phyloP scores from a whole-genome alignment of 2,797 vertebrate genomes.

The Garrulus glandarius region DNA sequence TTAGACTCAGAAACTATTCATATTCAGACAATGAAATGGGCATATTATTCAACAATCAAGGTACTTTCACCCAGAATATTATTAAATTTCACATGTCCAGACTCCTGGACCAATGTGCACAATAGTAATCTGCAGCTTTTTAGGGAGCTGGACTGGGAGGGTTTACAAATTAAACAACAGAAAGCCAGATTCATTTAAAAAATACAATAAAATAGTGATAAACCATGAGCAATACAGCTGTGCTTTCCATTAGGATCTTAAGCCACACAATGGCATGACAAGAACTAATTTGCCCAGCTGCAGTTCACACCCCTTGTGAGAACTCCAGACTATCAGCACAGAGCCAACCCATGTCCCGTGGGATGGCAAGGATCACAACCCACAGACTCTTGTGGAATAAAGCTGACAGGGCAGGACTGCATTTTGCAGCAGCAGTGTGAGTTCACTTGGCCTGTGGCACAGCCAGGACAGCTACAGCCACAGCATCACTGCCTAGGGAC shows the following conservation, averaged over 20 bases:
- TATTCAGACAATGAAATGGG: background rate
- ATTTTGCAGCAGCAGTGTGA: background rate
- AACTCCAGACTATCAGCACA: background rate
- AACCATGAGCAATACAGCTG: background rate
- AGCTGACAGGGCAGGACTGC: background rate
- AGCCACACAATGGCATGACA: background rate
- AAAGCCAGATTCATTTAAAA: background rate
- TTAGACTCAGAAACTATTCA: background rate
- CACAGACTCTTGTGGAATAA: background rate
- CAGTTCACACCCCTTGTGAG: background rate
- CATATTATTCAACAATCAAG: background rate
- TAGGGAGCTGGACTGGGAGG: background rate
- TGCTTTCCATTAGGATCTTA: background rate
- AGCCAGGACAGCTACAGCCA: background rate
- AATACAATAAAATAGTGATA: background rate
- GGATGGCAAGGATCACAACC: background rate
- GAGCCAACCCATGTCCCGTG: background rate
- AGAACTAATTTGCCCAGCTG: background rate
- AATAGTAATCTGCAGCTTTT: rapidly evolving
- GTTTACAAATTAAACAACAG: background rate
- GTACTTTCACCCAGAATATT: background rate
- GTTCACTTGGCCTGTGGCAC: background rate
- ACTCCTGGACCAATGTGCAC: rapidly evolving
- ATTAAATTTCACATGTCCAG: background rate
- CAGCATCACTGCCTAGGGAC: background rate